phyloP scores from a whole-genome alignment of 1,140 invertebrate genomes.

The Achatina immaculata region DNA sequence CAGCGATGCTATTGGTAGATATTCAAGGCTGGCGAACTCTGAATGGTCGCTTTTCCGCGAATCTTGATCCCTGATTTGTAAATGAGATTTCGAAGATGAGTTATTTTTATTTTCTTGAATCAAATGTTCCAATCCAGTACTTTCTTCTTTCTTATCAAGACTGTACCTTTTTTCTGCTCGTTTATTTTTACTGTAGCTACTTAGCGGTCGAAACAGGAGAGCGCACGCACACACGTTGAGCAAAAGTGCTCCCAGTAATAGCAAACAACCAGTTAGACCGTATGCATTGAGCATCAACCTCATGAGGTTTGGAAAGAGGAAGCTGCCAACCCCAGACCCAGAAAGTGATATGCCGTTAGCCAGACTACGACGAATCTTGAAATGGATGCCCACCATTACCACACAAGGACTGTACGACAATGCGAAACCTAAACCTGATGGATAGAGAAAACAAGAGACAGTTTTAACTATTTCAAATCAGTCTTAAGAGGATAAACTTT shows the following conservation, averaged over 20 bases:
- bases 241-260: constrained; percentile 70
- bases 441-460: neutral
- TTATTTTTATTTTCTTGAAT: neutral
- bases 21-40: constrained; percentile 37
- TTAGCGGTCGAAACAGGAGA: constrained; percentile 48
- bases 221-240: constrained; percentile 51
- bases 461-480: too few relatives aligned
- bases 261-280: constrained; percentile 81
- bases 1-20: constrained; percentile 41
- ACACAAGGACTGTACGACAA: constrained; percentile 97
- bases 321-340: constrained; percentile 90
- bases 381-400: constrained; percentile 97
- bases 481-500: too few relatives aligned
- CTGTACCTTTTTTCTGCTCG: neutral
- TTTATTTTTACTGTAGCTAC: constrained; percentile 37
- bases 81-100: neutral
- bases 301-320: constrained; percentile 79
- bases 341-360: constrained; percentile 97
- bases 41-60: neutral
- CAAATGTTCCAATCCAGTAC: neutral
- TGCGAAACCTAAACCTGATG: constrained; percentile 91
- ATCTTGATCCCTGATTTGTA: neutral
- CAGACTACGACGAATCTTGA: constrained; percentile 93
- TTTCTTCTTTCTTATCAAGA: constrained; percentile 26
- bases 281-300: constrained; percentile 76